Percentiles rank a stretch among this genome's conserved stretches.
Conservation (phyloP, 2,888 invertebrate genomes). For the Odontocerum albicorne region DNA sequence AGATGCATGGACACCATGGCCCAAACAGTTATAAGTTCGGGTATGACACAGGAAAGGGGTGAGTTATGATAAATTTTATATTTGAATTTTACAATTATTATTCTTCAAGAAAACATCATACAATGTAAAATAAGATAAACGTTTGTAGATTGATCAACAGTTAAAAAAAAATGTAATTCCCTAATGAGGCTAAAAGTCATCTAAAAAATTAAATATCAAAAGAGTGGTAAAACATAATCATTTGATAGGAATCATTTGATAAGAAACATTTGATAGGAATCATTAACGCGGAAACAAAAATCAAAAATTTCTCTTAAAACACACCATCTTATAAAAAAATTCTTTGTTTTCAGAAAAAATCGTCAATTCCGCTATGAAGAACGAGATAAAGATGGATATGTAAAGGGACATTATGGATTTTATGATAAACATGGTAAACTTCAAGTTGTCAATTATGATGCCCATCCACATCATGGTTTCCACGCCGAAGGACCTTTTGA, state of each 20-base stretch:
- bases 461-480: conserved; percentile 72
- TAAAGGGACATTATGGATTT: conserved; percentile 80
- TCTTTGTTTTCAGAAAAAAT: conserved; percentile 72
- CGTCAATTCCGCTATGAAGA: conserved; percentile 82
- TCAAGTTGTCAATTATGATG: conserved; percentile 73
- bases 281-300: too few species aligned
- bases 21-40: conserved; percentile 84
- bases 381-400: conserved; percentile 71
- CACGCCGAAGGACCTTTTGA: conserved; percentile 52
- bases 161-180: too few species aligned
- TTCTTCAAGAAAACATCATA: too few species aligned
- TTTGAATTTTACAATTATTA: background rate
- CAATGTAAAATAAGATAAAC: too few species aligned
- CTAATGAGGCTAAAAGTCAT: too few species aligned
- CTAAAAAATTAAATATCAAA: too few species aligned
- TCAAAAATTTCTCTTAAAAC: too few species aligned
- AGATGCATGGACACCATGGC: conserved; percentile 80
- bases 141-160: too few species aligned
- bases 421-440: conserved; percentile 76
- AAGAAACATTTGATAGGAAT: too few species aligned
- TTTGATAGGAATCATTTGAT: too few species aligned
- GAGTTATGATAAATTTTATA: conserved; percentile 40
- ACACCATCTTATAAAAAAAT: too few species aligned
- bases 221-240: too few species aligned
- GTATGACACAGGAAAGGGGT: conserved; percentile 84